Conservation (phyloP, 2,113 vertebrate species). For the Nerophis lumbriciformis region DNA sequence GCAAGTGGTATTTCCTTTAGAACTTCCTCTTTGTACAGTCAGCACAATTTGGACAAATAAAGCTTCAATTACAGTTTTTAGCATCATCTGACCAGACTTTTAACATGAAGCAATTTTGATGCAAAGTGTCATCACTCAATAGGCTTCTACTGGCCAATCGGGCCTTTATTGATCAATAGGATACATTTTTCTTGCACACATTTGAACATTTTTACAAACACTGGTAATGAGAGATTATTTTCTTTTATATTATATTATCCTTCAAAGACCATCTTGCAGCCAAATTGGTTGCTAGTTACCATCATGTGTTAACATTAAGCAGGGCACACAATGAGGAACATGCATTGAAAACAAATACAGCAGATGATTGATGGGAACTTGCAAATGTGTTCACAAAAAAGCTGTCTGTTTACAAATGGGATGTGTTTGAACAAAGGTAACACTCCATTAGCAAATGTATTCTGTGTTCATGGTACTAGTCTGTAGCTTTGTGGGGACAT, state of each 20-base stretch:
- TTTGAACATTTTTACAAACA: too few relatives aligned
- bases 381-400: background rate
- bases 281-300: too few relatives aligned
- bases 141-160: background rate
- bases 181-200: background rate
- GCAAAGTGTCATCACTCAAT: slow-evolving; percentile 29
- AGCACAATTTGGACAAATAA: background rate
- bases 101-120: slow-evolving; percentile 30
- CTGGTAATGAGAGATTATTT: too few relatives aligned
- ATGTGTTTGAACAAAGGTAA: slow-evolving; percentile 19
- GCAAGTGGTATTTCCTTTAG: background rate
- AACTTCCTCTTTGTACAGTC: slow-evolving; percentile 1
- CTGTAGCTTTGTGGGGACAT: too few relatives aligned
- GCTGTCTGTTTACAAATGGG: slow-evolving; percentile 13
- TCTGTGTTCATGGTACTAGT: too few relatives aligned
- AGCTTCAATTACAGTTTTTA: background rate
- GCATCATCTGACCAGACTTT: background rate
- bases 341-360: slow-evolving; percentile 8
- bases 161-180: background rate
- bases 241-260: too few relatives aligned
- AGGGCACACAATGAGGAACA: slow-evolving; percentile 20
- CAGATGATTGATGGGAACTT: slow-evolving; percentile 6
- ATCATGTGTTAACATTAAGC: background rate
- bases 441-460: background rate
- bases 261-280: too few relatives aligned